Evolutionary conservation across 2,888 invertebrate genomes (phyloP).

Genomic region (Tridacna crocea): DNA sequence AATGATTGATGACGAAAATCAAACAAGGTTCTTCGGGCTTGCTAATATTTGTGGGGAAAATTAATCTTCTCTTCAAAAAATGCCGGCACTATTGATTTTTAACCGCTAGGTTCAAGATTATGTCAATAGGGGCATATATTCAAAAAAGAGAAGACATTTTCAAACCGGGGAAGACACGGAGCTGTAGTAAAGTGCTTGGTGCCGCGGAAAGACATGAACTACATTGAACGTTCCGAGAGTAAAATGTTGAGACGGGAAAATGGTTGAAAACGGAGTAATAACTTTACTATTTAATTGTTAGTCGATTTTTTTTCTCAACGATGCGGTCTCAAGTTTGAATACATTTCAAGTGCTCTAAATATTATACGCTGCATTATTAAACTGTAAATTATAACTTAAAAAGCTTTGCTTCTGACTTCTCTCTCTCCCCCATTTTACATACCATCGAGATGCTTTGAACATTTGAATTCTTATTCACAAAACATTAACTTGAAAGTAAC

Average conservation of each 20-base stretch:
- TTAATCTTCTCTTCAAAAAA: conserved; percentile 56
- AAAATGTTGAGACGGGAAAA: background rate
- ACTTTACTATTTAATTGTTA: too few relatives aligned
- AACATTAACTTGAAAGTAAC: too few relatives aligned
- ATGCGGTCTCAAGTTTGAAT: too few relatives aligned
- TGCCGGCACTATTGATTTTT: conserved; percentile 39
- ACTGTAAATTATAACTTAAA: too few relatives aligned
- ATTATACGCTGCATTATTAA: too few relatives aligned
- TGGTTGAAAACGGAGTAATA: background rate
- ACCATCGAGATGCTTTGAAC: too few relatives aligned
- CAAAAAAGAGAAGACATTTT: conserved; percentile 3
- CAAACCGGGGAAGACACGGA: conserved; percentile 2
- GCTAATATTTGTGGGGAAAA: conserved; percentile 58
- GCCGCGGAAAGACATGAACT: background rate
- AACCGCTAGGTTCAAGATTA: conserved; percentile 34
- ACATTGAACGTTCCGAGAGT: background rate
- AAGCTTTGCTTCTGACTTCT: too few relatives aligned
- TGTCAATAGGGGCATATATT: conserved; percentile 25
- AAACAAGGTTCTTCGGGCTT: conserved; percentile 44
- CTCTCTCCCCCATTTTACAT: too few relatives aligned
- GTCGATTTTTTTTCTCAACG: too few relatives aligned
- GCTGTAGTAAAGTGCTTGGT: conserved; percentile 3
- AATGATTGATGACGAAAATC: conserved; percentile 53
- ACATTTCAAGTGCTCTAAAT: too few relatives aligned
- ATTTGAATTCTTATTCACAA: too few relatives aligned